These are phyloP conservation scores for Momotus momota DNA, from an alignment of 2,797 vertebrate species.

Conservation along the genomic window DNA sequence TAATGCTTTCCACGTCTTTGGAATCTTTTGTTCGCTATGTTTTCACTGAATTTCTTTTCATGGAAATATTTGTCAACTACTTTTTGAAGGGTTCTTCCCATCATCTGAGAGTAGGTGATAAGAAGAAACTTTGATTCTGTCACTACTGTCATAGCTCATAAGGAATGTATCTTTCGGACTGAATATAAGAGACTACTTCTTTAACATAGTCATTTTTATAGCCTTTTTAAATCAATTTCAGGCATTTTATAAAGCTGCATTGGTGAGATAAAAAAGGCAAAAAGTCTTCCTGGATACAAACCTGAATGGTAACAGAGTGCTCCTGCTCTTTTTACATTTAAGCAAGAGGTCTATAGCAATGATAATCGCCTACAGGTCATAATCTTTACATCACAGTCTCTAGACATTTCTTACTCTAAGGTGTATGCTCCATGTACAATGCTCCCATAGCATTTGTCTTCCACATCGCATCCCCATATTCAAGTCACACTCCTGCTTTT, in stretches of 20 bases:
- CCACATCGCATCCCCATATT: rapidly evolving
- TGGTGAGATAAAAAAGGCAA: not conserved
- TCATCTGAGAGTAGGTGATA: not conserved
- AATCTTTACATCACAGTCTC: not conserved
- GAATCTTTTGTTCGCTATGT: not conserved
- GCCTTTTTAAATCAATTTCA: not conserved
- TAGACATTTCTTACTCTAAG: not conserved
- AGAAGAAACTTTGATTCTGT: not conserved
- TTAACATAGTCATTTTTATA: not conserved
- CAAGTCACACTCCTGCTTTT: not conserved
- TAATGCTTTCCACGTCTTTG: not conserved
- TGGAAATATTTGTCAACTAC: not conserved
- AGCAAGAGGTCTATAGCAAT: not conserved
- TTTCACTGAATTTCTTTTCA: not conserved
- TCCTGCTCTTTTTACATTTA: not conserved
- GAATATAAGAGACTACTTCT: not conserved
- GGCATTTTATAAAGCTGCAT: not conserved
- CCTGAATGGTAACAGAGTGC: not conserved
- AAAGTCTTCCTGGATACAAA: not conserved
- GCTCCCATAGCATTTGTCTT: not conserved
- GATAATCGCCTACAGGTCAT: not conserved
- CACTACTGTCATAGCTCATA: not conserved
- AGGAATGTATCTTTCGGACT: not conserved
- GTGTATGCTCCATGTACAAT: not conserved
- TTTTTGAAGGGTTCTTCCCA: not conserved